A percentile compares a stretch with the other conserved stretches of the same genome.
Conservation (phyloP, 2,113 vertebrate genomes). For the Scortum barcoo region DNA sequence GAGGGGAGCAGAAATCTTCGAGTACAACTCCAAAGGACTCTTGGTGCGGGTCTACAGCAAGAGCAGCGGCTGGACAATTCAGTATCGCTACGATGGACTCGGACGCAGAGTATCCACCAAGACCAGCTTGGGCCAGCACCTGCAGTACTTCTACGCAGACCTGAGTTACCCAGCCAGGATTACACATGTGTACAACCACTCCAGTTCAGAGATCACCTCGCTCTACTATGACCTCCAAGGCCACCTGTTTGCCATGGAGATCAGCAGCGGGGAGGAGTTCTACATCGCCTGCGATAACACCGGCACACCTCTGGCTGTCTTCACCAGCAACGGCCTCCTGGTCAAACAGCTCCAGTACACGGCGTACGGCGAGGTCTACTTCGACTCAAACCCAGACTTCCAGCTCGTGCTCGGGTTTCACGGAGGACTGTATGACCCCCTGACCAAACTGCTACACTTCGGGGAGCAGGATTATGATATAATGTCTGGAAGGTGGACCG, state of each 20-base stretch:
- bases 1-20: conserved; percentile 94
- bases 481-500: conserved; percentile 95
- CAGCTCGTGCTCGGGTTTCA: conserved; percentile 98
- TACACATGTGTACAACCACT: conserved; percentile 98
- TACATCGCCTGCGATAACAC: conserved; percentile 98
- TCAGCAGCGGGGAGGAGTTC: conserved; percentile 97
- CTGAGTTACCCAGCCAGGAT: conserved; percentile 94
- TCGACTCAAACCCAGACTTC: conserved; percentile 97
- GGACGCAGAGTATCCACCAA: conserved; percentile 94
- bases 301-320: conserved; percentile 94
- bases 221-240: conserved; percentile 98
- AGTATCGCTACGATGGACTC: conserved; percentile 96
- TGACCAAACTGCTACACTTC: conserved; percentile 97
- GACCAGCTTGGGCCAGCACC: conserved; percentile 93
- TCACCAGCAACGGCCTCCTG: conserved; percentile 96
- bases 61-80: conserved; percentile 94
- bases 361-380: conserved; percentile 96
- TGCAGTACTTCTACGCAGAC: conserved; percentile 98
- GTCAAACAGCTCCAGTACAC: conserved; percentile 98
- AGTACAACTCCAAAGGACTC: conserved; percentile 97
- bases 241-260: conserved; percentile 98
- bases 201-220: conserved; percentile 97
- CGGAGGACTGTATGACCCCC: conserved; percentile 94
- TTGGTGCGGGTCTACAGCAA: conserved; percentile 96
- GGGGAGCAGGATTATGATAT: conserved; percentile 97